Conservation (phyloP, 2,797 vertebrate species). For the Scyliorhinus canicula region DNA sequence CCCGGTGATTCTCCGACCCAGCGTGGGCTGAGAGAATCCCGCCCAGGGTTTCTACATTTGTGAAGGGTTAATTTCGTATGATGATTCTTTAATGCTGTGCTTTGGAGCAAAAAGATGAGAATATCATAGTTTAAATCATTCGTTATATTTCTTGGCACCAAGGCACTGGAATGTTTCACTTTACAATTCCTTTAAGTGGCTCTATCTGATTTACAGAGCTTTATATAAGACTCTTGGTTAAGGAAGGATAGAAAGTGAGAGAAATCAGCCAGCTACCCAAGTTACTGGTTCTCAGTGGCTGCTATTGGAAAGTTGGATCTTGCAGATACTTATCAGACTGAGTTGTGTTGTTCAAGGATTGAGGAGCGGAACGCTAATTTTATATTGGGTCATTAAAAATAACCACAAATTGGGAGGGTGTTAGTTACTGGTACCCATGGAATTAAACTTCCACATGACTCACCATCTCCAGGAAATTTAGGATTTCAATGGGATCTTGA, state of each 20-base stretch:
- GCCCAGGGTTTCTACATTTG: background rate
- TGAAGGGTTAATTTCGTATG: background rate
- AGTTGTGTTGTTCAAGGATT: background rate
- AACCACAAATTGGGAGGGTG: too few species aligned
- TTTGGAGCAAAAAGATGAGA: background rate
- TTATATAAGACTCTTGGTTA: background rate
- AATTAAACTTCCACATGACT: background rate
- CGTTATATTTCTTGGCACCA: background rate
- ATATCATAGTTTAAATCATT: background rate
- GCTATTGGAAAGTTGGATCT: background rate
- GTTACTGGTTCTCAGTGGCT: background rate
- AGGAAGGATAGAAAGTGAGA: background rate
- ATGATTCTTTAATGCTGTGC: too few species aligned
- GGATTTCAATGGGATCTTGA: too few species aligned
- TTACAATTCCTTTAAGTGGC: background rate
- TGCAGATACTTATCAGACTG: background rate
- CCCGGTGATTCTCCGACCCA: too few species aligned
- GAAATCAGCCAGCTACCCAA: background rate
- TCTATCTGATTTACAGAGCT: background rate
- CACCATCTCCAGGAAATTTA: background rate
- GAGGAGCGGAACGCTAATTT: background rate
- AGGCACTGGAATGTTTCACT: background rate
- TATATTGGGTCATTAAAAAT: background rate
- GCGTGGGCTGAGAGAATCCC: too few species aligned
- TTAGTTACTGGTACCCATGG: background rate